These are phyloP conservation scores for Sebastes hopkinsi DNA, from an alignment of 2,797 vertebrate species.

Conservation along the genomic window DNA sequence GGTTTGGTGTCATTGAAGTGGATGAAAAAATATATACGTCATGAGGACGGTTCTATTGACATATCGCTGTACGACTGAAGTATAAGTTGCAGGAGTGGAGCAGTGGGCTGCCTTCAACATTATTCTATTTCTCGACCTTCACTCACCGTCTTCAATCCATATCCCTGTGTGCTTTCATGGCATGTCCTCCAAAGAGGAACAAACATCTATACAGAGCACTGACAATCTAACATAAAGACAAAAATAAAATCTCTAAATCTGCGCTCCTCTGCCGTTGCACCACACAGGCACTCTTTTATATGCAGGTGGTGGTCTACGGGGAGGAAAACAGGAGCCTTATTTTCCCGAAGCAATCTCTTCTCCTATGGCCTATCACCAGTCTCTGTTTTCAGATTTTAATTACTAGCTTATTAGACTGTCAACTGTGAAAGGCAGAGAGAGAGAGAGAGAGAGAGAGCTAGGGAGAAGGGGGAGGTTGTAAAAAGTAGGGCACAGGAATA, in stretches of 20 bases:
- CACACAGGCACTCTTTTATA: slow-evolving; percentile 29
- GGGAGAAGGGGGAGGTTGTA: not conserved
- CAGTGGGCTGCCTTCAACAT: not conserved
- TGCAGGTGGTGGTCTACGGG: slow-evolving; percentile 53
- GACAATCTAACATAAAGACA: not conserved
- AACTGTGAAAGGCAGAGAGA: slow-evolving; percentile 10
- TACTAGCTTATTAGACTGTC: slow-evolving; percentile 71
- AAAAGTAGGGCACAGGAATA: slow-evolving; percentile 64
- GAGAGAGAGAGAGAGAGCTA: not conserved
- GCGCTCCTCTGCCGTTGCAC: not conserved
- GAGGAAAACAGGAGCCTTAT: slow-evolving; percentile 58
- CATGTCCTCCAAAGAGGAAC: not conserved
- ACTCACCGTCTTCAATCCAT: not conserved
- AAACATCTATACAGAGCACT: not conserved
- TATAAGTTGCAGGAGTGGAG: not conserved
- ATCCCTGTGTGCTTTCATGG: slow-evolving; percentile 16
- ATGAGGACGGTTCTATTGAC: not conserved
- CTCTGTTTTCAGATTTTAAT: slow-evolving; percentile 71
- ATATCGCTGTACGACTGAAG: not conserved
- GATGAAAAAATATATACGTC: not conserved
- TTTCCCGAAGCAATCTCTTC: slow-evolving; percentile 61
- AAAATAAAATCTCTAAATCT: slow-evolving; percentile 21
- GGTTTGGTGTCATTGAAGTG: not conserved
- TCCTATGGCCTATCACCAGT: slow-evolving; percentile 41
- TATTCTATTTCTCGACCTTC: not conserved